Evolutionary conservation across 2,888 invertebrate genomes (phyloP), one percentile per base, ranked within the genome.

Genomic region (Dione vanillae): DNA sequence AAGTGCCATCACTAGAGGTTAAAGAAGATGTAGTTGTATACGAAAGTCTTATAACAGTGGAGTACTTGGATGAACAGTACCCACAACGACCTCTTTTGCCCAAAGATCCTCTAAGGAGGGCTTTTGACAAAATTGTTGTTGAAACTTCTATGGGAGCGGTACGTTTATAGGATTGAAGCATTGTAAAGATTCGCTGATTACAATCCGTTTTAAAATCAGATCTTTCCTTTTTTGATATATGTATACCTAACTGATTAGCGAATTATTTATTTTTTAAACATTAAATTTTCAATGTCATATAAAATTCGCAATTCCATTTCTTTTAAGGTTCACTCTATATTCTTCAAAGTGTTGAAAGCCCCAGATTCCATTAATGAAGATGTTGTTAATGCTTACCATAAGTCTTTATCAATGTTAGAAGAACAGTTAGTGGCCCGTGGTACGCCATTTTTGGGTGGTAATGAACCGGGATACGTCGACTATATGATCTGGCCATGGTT

Each of bases 401-500:
- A 81, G 12, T 94, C 94, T 0, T 81, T 97, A 49, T 94, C 94
- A 70, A 85, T 94, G 27, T 94, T 96, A 70, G 96, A 97, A 81
- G 88, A 88, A 5, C 96, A 96, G 82, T 83, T 97, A 0, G 83
- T 80, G 14, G 88, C 88, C 43, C 93, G 97, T 65, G 94, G 94
- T 9, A 94, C 94, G 0, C 89, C 90, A 41, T 97, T 94, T 81
- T 95, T 96, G 74, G 86, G 81, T 59, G 96, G 97, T 0, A 87
- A 81, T 6, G 94, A 94, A 71, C 97, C 97, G 0, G 97, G 97
- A 11, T 96, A 95, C 94, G 89, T 95, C 16, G 97, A 97, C 83
- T 96, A 96, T 78, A 97, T 97, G 96, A 96, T 97, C 77, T 97
- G 97, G 97, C 97, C 97, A 0, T 97, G 97, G 97, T 96, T 96